Conservation (phyloP, 2,113 vertebrate genomes). For the Tetraodon nigroviridis region DNA sequence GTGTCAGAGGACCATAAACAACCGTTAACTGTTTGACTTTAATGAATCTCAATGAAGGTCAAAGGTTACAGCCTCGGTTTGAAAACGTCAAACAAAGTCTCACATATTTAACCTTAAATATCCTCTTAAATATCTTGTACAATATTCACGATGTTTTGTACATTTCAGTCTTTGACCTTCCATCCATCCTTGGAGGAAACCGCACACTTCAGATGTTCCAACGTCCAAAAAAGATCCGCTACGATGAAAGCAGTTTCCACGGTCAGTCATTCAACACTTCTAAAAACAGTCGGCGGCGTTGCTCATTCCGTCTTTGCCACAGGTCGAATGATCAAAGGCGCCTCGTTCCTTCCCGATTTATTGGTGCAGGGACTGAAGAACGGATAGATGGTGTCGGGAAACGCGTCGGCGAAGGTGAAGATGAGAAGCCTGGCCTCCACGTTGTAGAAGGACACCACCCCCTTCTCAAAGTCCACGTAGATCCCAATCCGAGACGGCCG, state of each 20-base stretch:
- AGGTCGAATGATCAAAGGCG: constrained; percentile 63
- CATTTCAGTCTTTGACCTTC: no score
- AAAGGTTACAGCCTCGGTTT: no score
- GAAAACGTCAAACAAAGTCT: no score
- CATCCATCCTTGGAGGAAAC: no score
- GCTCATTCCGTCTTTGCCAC: constrained; percentile 33
- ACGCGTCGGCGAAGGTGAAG: constrained; percentile 58
- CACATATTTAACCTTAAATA: no score
- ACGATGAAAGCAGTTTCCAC: neutral
- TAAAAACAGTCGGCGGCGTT: neutral
- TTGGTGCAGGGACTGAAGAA: constrained; percentile 79
- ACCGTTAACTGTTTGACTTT: no score
- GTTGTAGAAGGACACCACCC: constrained; percentile 69
- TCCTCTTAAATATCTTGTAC: no score
- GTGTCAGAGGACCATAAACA: no score
- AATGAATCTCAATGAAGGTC: no score
- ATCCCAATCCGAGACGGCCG: constrained; percentile 52
- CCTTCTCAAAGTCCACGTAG: constrained; percentile 67
- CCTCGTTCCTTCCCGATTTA: constrained; percentile 57
- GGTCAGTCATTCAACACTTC: neutral
- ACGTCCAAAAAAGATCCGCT: neutral
- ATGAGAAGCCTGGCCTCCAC: constrained; percentile 56
- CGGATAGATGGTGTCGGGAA: constrained; percentile 69
- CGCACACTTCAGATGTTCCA: no score
- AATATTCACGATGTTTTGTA: no score